Evolutionary conservation across 2,113 vertebrate species (phyloP).

Genomic region (Anseranas semipalmata): DNA sequence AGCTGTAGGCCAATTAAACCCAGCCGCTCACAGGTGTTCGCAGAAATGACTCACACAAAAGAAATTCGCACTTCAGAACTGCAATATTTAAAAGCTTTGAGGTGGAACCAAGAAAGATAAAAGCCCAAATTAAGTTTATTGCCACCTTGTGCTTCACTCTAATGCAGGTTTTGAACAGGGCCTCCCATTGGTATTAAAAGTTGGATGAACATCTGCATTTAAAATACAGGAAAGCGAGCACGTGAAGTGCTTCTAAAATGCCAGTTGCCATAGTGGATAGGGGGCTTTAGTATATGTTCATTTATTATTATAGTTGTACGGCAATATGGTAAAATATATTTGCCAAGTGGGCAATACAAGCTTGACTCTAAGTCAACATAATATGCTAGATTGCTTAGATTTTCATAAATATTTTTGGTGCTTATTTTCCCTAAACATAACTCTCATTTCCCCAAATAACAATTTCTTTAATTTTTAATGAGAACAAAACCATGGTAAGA

Average conservation of each 20-base stretch:
- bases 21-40: conserved; percentile 80
- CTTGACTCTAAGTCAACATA: conserved; percentile 65
- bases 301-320: conserved; percentile 54
- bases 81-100: conserved; percentile 74
- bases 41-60: conserved; percentile 81
- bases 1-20: conserved; percentile 83
- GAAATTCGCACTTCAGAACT: conserved; percentile 71
- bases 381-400: conserved; percentile 60
- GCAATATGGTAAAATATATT: conserved; percentile 70
- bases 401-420: conserved; percentile 73
- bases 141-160: conserved; percentile 66
- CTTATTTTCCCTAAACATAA: conserved; percentile 70
- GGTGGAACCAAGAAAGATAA: conserved; percentile 77
- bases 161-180: conserved; percentile 71
- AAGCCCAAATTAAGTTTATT: conserved; percentile 72
- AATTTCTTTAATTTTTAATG: conserved; percentile 74
- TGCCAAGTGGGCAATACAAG: conserved; percentile 68
- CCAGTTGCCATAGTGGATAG: conserved; percentile 48
- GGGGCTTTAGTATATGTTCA: conserved; percentile 18
- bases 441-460: conserved; percentile 66
- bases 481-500: conserved; percentile 68
- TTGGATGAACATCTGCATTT: conserved; percentile 74
- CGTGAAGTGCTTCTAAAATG: conserved; percentile 52
- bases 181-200: conserved; percentile 70
- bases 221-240: conserved; percentile 61